A percentile compares a stretch with the other conserved stretches of the same genome.
Conservation (phyloP, 2,113 vertebrate species). For the Hemibagrus wyckioides region DNA sequence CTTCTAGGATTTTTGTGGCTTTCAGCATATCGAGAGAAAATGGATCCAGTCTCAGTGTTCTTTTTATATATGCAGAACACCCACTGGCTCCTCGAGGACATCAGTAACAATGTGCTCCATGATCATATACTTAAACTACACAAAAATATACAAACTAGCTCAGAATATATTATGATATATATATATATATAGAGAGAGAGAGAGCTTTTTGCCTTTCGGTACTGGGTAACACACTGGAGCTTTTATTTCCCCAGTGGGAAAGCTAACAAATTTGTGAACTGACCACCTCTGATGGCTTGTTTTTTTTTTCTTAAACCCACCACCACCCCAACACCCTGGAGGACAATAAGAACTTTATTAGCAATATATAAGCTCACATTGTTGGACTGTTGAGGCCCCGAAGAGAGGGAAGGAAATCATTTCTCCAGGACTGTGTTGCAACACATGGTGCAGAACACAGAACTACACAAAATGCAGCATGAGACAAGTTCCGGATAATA, state of each 20-base stretch:
- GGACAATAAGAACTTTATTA: background rate
- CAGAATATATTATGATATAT: background rate
- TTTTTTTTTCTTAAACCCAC: background rate
- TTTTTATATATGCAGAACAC: background rate
- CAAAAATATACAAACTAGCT: background rate
- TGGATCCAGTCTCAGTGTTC: background rate
- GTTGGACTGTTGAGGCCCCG: background rate
- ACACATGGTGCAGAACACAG: background rate
- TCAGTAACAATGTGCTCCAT: background rate
- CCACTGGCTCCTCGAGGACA: background rate
- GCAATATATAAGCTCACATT: background rate
- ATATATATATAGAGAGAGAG: no score
- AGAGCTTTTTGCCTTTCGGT: background rate
- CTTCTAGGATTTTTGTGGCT: background rate
- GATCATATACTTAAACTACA: background rate
- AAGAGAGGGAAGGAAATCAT: background rate
- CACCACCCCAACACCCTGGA: background rate
- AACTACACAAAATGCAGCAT: background rate
- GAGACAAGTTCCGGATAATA: background rate
- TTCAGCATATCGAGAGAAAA: background rate
- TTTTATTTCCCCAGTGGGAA: background rate
- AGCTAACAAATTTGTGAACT: background rate
- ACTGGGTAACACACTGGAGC: background rate
- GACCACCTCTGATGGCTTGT: background rate
- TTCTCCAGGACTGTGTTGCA: background rate